phyloP scores from a whole-genome alignment of 2,888 invertebrate species.

The Ceratothoa steindachneri region DNA sequence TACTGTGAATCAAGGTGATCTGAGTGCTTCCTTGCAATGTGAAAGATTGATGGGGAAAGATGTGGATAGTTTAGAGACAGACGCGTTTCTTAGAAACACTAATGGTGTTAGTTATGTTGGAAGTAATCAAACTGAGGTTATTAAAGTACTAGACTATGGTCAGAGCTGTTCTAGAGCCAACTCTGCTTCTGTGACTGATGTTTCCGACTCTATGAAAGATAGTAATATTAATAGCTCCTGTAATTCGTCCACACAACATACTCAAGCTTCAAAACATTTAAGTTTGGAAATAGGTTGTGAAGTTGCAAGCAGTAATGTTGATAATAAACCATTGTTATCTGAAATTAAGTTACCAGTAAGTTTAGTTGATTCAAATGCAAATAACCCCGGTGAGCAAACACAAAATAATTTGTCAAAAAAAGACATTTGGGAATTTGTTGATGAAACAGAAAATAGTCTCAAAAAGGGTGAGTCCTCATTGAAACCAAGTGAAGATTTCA shows the following conservation, averaged over 20 bases:
- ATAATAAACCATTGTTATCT: neutral
- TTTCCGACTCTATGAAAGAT: neutral
- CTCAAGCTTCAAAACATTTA: neutral
- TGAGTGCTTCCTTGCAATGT: neutral
- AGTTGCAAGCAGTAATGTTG: neutral
- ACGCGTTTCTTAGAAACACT: neutral
- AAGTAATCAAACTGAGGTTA: neutral
- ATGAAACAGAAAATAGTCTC: neutral
- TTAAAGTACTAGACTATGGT: neutral
- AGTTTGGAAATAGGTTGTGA: neutral
- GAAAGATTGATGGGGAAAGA: conserved; percentile 15
- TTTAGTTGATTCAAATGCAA: neutral
- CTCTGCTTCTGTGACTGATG: neutral
- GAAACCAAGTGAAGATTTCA: conserved; percentile 11
- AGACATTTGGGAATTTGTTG: neutral
- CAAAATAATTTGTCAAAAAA: neutral
- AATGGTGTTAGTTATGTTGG: neutral
- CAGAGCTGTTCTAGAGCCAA: neutral
- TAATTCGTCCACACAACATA: neutral
- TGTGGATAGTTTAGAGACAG: conserved; percentile 10
- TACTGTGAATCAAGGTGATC: neutral
- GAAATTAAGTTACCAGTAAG: neutral
- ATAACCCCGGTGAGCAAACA: neutral
- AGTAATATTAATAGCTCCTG: neutral
- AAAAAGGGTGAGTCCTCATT: neutral